Percentiles rank a stretch among this genome's conserved stretches.
phyloP scores from a whole-genome alignment of 2,797 vertebrate species.

The Adelosebastes latens region DNA sequence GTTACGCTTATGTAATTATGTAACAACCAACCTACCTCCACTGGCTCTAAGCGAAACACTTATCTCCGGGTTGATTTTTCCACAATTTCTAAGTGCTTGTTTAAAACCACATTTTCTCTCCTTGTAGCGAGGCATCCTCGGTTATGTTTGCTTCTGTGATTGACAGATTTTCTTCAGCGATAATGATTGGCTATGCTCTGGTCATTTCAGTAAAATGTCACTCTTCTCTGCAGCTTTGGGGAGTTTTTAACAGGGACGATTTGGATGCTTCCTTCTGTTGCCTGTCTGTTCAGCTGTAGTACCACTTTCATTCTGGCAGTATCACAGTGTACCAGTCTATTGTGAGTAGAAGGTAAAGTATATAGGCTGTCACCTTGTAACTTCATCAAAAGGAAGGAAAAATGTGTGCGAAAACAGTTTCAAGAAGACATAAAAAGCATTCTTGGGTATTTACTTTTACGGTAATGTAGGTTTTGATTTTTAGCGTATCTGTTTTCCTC shows the following conservation, averaged over 20 bases:
- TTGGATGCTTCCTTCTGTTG: slow-evolving; percentile 23
- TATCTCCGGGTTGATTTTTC: slow-evolving; percentile 31
- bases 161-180: slow-evolving; percentile 16
- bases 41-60: slow-evolving; percentile 41
- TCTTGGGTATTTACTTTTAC: neutral
- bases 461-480: neutral
- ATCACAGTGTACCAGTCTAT: neutral
- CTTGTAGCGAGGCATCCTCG: neutral
- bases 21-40: slow-evolving; percentile 56
- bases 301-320: neutral
- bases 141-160: neutral
- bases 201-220: slow-evolving; percentile 38
- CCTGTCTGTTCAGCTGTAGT: slow-evolving; percentile 29
- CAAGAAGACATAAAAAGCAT: neutral
- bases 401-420: neutral
- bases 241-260: neutral
- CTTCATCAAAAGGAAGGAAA: neutral
- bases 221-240: neutral
- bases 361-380: neutral
- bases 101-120: slow-evolving; percentile 24
- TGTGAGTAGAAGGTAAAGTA: neutral
- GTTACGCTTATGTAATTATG: slow-evolving; percentile 64
- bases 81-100: slow-evolving; percentile 16
- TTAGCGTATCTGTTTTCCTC: slow-evolving; percentile 5
- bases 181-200: slow-evolving; percentile 14